Base-by-base conservation (phyloP, 2,797 vertebrate genomes). In the Chelonia mydas region DNA sequence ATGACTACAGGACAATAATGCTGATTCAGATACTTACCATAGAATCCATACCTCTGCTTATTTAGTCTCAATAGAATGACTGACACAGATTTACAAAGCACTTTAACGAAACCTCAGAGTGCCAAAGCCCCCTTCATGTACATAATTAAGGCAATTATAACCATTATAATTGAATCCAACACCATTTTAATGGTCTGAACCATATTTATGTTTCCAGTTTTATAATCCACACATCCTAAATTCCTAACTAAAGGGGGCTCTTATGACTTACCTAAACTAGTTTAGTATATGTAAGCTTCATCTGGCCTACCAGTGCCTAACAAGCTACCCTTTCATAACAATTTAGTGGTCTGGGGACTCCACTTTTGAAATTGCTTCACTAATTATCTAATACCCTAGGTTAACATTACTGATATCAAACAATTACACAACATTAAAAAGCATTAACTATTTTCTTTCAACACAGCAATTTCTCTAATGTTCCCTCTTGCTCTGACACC, bases 101-200 rank as follows among this genome's bases (percentile, higher is more conserved):
- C 87, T 95, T 94, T 95, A 97, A 95, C 88, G 94, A 57, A 92
- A 91, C 83, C 8, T 78, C 96, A 93, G 82, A 94, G 55, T 91
- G 82, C 61, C 90, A 94, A 92, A 45, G 28, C 23, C 51, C 15
- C 27, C 27, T 86, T 86, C 72, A 92, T 94, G 94, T 96, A 90
- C 86, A 93, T 92, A 95, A 97, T 94, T 94, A 97, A 91, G 77
- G 89, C 92, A 95, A 96, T 95, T 96, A 94, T 54, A 95, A 33
- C 57, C 74, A 87, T 89, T 94, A 88, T 83, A 94, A 96, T 91
- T 0, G 1, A 97, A 96, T 74, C 53, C 19, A 92, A 86, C 33
- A 92, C 65, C 17, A 85, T 94, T 97, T 96, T 89, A 96, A 94
- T 90, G 33, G 37, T 83, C 53, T 83, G 90, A 87, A 87, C 90